Percentiles rank a stretch among this genome's conserved stretches.
Conservation (phyloP, 2,113 vertebrate species). For the Sinocyclocheilus anshuiensis region DNA sequence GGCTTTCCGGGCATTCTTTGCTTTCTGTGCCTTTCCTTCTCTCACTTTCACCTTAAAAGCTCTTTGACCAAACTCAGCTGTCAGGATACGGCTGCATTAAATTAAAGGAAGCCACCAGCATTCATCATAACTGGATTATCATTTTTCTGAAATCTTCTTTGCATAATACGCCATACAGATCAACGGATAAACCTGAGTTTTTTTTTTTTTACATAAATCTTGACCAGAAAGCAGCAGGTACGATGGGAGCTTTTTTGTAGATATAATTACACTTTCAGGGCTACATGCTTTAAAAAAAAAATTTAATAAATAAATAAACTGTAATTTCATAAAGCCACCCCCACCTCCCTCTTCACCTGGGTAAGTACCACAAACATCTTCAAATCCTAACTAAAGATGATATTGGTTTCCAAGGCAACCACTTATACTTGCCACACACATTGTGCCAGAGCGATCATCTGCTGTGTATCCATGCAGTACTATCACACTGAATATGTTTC, state of each 20-base stretch:
- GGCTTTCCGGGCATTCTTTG: constrained; percentile 9
- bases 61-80: background rate
- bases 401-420: constrained; percentile 60
- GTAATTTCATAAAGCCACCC: constrained; percentile 44
- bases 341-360: constrained; percentile 45
- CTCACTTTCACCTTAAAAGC: background rate
- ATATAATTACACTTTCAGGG: constrained; percentile 37
- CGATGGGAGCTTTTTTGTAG: background rate
- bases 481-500: constrained; percentile 31
- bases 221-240: constrained; percentile 3
- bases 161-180: background rate
- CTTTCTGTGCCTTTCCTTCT: background rate
- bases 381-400: constrained; percentile 50
- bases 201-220: background rate
- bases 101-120: background rate
- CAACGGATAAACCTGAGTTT: background rate
- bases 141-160: constrained; percentile 2
- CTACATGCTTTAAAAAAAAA: background rate
- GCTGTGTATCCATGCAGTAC: constrained; percentile 11
- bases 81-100: background rate
- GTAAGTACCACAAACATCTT: constrained; percentile 50
- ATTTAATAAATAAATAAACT: background rate
- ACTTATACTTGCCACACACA: constrained; percentile 43
- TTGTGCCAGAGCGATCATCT: constrained; percentile 25
- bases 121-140: background rate